Base-by-base conservation (phyloP, 2,113 vertebrate species). In the Orcinus orca region DNA sequence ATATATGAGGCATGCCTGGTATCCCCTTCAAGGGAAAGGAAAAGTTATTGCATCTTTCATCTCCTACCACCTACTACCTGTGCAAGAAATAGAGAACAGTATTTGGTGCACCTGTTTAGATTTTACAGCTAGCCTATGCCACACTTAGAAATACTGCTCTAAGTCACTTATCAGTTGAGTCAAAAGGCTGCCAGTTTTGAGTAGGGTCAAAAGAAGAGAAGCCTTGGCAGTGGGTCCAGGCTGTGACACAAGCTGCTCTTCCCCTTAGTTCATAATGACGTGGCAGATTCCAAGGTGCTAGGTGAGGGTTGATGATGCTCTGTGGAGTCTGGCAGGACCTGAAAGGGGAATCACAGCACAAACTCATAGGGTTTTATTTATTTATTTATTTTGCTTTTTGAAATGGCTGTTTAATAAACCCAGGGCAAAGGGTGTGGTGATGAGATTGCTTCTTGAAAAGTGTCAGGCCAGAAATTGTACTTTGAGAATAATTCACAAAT, bases 371-470 rank as follows among this genome's bases (percentile, higher is more conserved):
- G 31, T 84, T 71, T 53, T 53, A 5, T 53, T 53, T 53, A 53
- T 53, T 53, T 53, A 53, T 53, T 53, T 53, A 53, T 53, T 53
- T 53, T 93, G 23, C 38, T 60, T 95, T 95, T 84, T 83, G 60
- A 98, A 94, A 94, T 94, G 31, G 9, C 36, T 94, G 65, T 91
- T 95, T 91, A 96, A 94, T 97, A 96, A 93, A 84, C 74, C 31
- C 38, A 77, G 47, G 44, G 73, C 84, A 94, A 93, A 94, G 68
- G 33, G 38, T 38, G 21, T 88, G 36, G 26, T 58, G 58, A 89
- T 21, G 73, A 44, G 73, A 88, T 86, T 89, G 76, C 76, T 95
- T 94, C 80, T 95, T 71, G 55, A 89, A 84, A 97, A 96, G 70
- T 90, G 74, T 89, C 86, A 89, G 60, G 53, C 31, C 86, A 94